Base-by-base conservation (phyloP, 2,888 invertebrate species). In the Hemithea aestivaria region DNA sequence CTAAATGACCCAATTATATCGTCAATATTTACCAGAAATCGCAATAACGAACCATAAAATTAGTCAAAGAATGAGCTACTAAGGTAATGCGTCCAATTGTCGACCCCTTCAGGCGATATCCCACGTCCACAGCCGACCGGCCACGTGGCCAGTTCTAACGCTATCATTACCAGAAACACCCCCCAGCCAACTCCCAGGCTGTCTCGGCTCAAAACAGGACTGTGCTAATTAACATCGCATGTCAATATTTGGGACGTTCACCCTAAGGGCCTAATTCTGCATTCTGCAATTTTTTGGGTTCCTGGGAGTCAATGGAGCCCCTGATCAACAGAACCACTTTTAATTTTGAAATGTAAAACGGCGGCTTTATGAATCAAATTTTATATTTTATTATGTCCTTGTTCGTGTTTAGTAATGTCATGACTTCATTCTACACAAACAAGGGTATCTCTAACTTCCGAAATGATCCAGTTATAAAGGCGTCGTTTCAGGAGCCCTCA, bases 111-210 rank as follows among this genome's bases (percentile, higher is more conserved):
- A 29, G 77, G 78, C 78, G 51, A n/a, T 72, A 68, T 78, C 78
- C 72, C 78, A 77, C 77, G 76, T 43, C 50, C 59, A 65, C 62
- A 65, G 47, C 27, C n/a, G n/a, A 8, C 9, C 22, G 16, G 2
- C 26, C 33, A 37, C 36, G 36, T 29, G 41, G 36, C 20, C 32
- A 35, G 27, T 56, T 66, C 73, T 69, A 68, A 66, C 55, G 24
- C 32, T 39, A 39, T 46, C 40, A 53, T 54, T 58, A 51, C 39
- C 62, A 60, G 62, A 66, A 71, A 62, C 29, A 7, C 70, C 78
- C 73, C 37, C 52, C 35, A 65, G 77, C 73, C 24, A 54, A 62
- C 65, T 77, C 77, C 67, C 78, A 78, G 73, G 73, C 71, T 58
- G 61, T 68, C 58, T 62, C 56, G 30, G 2, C 26, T 41, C 34